phyloP scores from a whole-genome alignment of 2,797 vertebrate species.

The Streptopelia turtur region DNA sequence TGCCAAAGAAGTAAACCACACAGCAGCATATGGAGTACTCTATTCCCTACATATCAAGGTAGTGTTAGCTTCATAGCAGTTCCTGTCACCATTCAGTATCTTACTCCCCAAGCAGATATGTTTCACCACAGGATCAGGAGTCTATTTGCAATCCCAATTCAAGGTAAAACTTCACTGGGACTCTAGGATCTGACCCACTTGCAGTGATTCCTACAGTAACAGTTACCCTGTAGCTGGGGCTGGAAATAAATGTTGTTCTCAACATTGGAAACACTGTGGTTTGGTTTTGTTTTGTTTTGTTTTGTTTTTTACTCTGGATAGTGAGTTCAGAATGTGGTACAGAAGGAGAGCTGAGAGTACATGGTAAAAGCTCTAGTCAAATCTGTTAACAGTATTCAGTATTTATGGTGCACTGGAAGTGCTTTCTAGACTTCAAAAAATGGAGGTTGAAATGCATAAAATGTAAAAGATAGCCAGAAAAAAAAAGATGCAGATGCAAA shows the following conservation, averaged over 20 bases:
- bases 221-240: not conserved
- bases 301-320: not conserved
- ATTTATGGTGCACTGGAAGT: not conserved
- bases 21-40: not conserved
- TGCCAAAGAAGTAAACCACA: slow-evolving; percentile 42
- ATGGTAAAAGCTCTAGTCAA: not conserved
- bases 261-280: not conserved
- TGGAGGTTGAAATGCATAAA: not conserved
- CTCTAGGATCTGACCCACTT: not conserved
- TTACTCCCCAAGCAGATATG: not conserved
- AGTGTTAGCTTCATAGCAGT: not conserved
- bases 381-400: not conserved
- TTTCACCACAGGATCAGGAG: not conserved
- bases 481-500: not conserved
- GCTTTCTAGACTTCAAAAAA: not conserved
- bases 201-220: not conserved
- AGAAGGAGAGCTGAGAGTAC: not conserved
- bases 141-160: not conserved
- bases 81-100: not conserved
- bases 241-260: not conserved
- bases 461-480: not conserved
- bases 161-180: not conserved
- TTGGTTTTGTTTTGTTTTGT: not conserved
- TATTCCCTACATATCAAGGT: not conserved
- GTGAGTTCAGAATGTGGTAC: not conserved